Percentiles rank a stretch among this genome's conserved stretches.
Conservation (phyloP, 2,888 invertebrate genomes). For the Andrena praecox region DNA sequence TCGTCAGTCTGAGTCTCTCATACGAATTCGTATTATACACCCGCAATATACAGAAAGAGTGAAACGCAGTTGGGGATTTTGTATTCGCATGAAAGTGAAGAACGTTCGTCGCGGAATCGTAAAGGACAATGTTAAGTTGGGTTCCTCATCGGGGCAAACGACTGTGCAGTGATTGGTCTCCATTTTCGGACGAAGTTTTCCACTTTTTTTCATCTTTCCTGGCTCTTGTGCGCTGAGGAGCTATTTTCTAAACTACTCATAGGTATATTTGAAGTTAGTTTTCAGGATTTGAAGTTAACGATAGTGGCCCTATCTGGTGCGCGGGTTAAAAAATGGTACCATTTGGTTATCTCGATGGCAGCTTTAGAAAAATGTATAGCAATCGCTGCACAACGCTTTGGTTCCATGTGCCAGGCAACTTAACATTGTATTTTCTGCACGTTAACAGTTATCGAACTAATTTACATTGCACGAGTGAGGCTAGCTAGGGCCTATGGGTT, state of each 20-base stretch:
- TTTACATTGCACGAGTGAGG: background rate
- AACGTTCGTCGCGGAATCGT: slow-evolving; percentile 10
- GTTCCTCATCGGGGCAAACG: background rate
- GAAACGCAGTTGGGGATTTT: slow-evolving; percentile 48
- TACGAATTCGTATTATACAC: slow-evolving; percentile 41
- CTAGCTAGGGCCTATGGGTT: background rate
- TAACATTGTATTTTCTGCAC: background rate
- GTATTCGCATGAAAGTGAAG: slow-evolving; percentile 5
- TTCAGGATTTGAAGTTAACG: background rate
- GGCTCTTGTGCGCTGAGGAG: too few species aligned
- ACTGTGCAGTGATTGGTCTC: background rate
- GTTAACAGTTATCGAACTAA: background rate
- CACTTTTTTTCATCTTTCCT: background rate
- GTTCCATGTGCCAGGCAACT: background rate
- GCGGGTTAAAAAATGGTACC: too few species aligned
- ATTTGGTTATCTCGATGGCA: background rate
- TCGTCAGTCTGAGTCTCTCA: slow-evolving; percentile 42
- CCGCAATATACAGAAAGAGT: slow-evolving; percentile 28
- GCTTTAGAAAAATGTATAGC: background rate
- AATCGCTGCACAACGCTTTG: background rate
- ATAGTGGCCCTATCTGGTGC: too few species aligned
- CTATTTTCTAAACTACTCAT: background rate
- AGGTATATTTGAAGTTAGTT: background rate
- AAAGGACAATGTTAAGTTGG: slow-evolving; percentile 2
- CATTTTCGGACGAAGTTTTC: background rate